Percentiles rank a stretch among this genome's conserved stretches.
phyloP scores from a whole-genome alignment of 2,113 vertebrate genomes.

The Cheirogaleus medius region DNA sequence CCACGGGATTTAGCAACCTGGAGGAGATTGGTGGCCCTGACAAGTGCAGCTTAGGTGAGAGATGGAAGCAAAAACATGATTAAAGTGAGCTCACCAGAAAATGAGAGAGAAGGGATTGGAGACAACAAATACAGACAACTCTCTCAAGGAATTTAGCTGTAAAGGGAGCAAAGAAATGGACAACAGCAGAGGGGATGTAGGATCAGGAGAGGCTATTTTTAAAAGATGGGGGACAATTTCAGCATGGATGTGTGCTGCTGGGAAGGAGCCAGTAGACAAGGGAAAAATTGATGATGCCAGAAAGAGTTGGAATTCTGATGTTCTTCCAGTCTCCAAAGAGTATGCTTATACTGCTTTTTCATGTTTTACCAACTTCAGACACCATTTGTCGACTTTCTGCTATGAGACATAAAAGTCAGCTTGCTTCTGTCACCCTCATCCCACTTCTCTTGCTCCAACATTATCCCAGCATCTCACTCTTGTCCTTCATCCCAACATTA shows the following conservation, averaged over 20 bases:
- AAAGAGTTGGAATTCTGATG: neutral
- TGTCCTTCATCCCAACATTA: neutral
- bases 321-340: neutral
- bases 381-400: neutral
- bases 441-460: neutral
- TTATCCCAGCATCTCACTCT: neutral
- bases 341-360: neutral
- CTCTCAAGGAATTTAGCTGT: neutral
- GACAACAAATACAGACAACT: neutral
- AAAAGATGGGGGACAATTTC: neutral
- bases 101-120: neutral
- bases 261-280: neutral
- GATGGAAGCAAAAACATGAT: neutral
- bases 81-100: neutral
- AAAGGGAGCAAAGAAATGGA: neutral
- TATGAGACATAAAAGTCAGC: neutral
- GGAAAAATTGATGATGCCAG: neutral
- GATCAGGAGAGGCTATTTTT: neutral
- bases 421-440: neutral
- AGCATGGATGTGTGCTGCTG: neutral
- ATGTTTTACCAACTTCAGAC: neutral
- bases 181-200: accelerated
- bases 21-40: neutral
- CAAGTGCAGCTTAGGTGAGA: neutral
- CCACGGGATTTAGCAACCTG: neutral